Evolutionary conservation across 2,113 vertebrate species (phyloP).

Genomic region (Pygoscelis adeliae): DNA sequence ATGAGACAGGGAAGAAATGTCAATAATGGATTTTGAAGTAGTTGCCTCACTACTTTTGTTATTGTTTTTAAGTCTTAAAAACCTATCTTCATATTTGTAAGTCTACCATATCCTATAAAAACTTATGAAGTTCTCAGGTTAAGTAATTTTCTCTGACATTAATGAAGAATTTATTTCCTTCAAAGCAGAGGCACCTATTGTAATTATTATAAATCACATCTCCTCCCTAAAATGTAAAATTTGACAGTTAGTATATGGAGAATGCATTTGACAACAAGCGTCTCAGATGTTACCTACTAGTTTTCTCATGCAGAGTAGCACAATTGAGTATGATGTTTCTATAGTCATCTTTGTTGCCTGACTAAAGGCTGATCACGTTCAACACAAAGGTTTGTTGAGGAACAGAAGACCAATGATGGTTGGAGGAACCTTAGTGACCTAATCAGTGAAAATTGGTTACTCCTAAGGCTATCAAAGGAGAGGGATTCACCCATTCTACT

Average conservation of each 20-base stretch:
- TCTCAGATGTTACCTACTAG: not conserved
- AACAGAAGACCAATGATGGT: rapidly evolving
- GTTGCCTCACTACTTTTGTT: not conserved
- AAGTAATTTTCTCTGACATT: not conserved
- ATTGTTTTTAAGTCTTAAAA: not conserved
- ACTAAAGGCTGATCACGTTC: not conserved
- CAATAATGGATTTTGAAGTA: not conserved
- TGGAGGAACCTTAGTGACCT: not conserved
- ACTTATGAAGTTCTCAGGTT: not conserved
- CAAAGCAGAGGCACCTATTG: not conserved
- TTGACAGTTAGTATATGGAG: not conserved
- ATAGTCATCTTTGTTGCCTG: not conserved
- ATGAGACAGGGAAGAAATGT: not conserved
- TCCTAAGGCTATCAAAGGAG: not conserved
- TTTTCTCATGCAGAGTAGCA: not conserved
- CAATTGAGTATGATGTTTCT: not conserved
- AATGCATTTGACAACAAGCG: not conserved
- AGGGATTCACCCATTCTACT: not conserved
- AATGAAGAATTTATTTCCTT: not conserved
- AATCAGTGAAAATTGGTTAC: not conserved
- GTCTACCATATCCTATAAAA: not conserved
- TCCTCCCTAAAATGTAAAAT: not conserved
- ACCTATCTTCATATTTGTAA: not conserved
- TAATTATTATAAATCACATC: not conserved
- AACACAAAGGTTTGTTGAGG: not conserved